These are phyloP conservation scores for Varroa destructor DNA, from an alignment of 1,140 invertebrate species.

Conservation along the genomic window DNA sequence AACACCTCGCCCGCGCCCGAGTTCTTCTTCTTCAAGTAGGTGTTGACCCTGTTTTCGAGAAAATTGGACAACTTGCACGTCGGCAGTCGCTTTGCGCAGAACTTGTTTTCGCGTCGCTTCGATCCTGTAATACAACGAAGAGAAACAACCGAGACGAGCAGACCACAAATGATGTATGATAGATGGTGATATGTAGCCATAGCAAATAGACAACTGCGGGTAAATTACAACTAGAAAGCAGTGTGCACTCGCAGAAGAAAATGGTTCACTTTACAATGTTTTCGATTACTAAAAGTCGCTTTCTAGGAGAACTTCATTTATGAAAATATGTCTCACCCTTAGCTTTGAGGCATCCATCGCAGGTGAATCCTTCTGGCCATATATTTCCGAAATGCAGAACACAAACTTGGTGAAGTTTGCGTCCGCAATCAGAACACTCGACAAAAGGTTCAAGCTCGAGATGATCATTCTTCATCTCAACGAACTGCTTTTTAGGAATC, in stretches of 20 bases:
- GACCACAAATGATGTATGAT: background rate
- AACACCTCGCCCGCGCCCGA: slow-evolving; percentile 88
- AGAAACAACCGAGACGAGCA: background rate
- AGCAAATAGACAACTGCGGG: too few species aligned
- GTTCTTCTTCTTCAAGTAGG: slow-evolving; percentile 84
- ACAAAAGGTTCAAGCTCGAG: slow-evolving; percentile 93
- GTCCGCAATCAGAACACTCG: slow-evolving; percentile 82
- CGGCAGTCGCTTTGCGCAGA: slow-evolving; percentile 76
- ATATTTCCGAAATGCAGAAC: slow-evolving; percentile 87
- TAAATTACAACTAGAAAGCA: too few species aligned
- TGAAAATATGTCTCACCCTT: slow-evolving; percentile 47
- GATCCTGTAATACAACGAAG: slow-evolving; percentile 35
- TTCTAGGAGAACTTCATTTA: too few species aligned
- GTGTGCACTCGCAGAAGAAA: too few species aligned
- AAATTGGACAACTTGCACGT: slow-evolving; percentile 85
- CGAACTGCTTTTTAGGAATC: slow-evolving; percentile 93
- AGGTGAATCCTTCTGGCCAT: slow-evolving; percentile 79
- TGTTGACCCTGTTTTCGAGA: slow-evolving; percentile 95
- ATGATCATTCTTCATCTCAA: slow-evolving; percentile 96
- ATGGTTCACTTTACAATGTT: too few species aligned
- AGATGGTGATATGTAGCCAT: too few species aligned
- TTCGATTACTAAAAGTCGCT: too few species aligned
- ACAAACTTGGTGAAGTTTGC: slow-evolving; percentile 95
- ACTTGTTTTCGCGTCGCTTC: slow-evolving; percentile 94
- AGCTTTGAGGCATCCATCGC: slow-evolving; percentile 89